phyloP scores from a whole-genome alignment of 2,113 vertebrate species.

The Scortum barcoo region DNA sequence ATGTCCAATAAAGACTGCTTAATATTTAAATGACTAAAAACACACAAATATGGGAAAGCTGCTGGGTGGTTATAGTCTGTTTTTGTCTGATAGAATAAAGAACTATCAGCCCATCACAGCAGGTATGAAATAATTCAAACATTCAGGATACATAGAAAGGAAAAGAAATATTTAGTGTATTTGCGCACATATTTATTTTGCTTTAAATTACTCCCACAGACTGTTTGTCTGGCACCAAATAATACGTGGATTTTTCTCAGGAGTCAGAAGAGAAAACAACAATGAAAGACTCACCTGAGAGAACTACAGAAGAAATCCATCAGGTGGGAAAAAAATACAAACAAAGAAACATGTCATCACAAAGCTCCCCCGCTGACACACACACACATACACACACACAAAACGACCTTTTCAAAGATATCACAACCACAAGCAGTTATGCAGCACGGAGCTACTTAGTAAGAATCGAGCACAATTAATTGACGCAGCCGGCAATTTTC shows the following conservation, averaged over 20 bases:
- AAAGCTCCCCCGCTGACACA: neutral
- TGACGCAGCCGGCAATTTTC: constrained; percentile 29
- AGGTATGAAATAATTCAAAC: neutral
- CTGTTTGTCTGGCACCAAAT: neutral
- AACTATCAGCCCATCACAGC: neutral
- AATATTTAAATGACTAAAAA: neutral
- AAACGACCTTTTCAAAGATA: constrained; percentile 11
- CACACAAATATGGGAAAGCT: neutral
- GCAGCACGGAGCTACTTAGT: constrained; percentile 17
- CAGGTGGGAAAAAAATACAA: constrained; percentile 49
- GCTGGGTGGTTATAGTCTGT: neutral
- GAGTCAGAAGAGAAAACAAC: constrained; percentile 21
- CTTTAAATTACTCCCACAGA: neutral
- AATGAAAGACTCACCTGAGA: constrained; percentile 83
- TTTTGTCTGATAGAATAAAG: neutral
- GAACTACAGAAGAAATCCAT: constrained; percentile 73
- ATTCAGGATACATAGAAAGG: neutral
- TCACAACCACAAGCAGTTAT: constrained; percentile 21
- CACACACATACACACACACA: too few relatives aligned
- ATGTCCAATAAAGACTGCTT: neutral
- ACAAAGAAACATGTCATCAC: constrained; percentile 59
- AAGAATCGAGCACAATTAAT: constrained; percentile 17
- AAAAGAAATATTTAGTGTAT: neutral
- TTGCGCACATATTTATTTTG: neutral
- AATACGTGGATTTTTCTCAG: too few relatives aligned